A percentile compares a stretch with the other conserved stretches of the same genome.
These are phyloP conservation scores for Hyppa rectilinea DNA, from an alignment of 2,888 invertebrate species.

Conservation along the genomic window DNA sequence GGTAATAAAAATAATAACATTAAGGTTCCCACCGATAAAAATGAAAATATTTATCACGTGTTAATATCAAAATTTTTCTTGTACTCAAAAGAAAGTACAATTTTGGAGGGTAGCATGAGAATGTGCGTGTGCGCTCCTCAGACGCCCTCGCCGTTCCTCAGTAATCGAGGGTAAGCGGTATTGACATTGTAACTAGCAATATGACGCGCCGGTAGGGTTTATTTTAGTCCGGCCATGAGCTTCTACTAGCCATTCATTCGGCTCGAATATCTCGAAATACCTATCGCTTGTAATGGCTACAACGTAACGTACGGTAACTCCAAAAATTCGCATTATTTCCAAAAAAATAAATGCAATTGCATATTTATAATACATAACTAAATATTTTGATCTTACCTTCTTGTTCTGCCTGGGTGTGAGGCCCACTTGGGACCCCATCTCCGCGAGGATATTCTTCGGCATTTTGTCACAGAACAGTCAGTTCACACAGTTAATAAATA, in stretches of 20 bases:
- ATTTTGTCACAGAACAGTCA: constrained; percentile 80
- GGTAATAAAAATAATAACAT: too few relatives aligned
- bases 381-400: constrained; percentile 75
- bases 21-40: too few relatives aligned
- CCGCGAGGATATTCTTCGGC: constrained; percentile 88
- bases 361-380: constrained; percentile 7
- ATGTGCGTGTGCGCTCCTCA: not conserved
- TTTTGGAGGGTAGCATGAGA: constrained; percentile 6
- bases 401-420: constrained; percentile 84
- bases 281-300: constrained; percentile 48
- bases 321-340: constrained; percentile 58
- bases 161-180: constrained; percentile 70
- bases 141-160: constrained; percentile 25
- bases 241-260: constrained; percentile 79
- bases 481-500: constrained; percentile 63
- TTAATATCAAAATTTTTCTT: not conserved
- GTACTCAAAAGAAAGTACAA: not conserved
- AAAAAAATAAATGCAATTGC: constrained; percentile 16
- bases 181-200: constrained; percentile 81
- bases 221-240: constrained; percentile 86
- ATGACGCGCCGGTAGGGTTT: constrained; percentile 77
- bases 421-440: constrained; percentile 89
- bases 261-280: constrained; percentile 69
- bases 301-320: constrained; percentile 44
- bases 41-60: too few relatives aligned